Evolutionary conservation across 2,888 invertebrate species (phyloP), one percentile per base, ranked within the genome.

Genomic region (Mesoligia furuncula): DNA sequence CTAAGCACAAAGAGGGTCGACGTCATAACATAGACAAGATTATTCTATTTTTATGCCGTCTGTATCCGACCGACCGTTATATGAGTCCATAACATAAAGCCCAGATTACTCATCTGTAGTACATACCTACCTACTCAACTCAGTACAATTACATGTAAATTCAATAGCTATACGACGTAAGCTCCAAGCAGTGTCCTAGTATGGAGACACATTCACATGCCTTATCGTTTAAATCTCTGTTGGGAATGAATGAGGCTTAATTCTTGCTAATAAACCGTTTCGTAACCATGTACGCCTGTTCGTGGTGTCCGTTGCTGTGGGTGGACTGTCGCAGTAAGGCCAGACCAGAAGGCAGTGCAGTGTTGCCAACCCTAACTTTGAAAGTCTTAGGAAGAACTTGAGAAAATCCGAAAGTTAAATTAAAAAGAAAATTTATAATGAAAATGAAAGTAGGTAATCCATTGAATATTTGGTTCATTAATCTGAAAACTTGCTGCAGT

Each of bases 281-380:
- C 42, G 54, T 73, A 59, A 27, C 73, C 76, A 77, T 73, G 68
- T 75, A 62, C 24, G 74, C 45, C 42, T 73, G 70, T 67, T 79
- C 72, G 62, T 71, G 31, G 31, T 31, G 85, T 89, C 85, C 84
- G 86, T 88, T 87, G 86, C 87, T 88, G 90, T 64, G 57, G 64
- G 90, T 64, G 57, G 64, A 36, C n/a, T 48, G 42, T 51, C 84
- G 86, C 87, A 85, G 84, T 88, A 86, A 89, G 87, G 88, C 31
- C 31, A 66, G n/a, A 48, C 86, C 83, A 66, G n/a, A 48, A 45
- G 27, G 45, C n/a, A 67, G 62, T 74, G 51, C n/a, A 67, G 67
- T 74, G 51, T 31, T 54, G 39, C 42, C 57, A 59, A 48, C 31
- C 6, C n/a, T 45, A 27, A 51, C 24, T 54, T 66, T 61, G 0